Evolutionary conservation across 2,888 invertebrate genomes (phyloP), one percentile per base, ranked within the genome.

Genomic region (Endotricha flammealis): DNA sequence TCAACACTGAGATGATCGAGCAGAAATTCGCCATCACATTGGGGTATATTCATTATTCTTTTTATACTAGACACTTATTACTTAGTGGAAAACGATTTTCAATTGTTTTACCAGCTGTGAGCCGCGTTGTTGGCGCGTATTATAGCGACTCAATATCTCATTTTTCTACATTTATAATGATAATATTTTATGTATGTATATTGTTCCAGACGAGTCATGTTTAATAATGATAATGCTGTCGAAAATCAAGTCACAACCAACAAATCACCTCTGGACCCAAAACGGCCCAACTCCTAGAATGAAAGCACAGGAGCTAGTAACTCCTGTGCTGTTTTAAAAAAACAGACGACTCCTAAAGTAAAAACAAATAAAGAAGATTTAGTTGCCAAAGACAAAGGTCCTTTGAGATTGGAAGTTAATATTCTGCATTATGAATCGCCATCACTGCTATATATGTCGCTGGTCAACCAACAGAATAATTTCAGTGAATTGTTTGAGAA

Each of bases 371-470:
- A 65, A 1, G 48, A 62, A 1, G 65, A 76, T 29, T 57, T 82
- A 23, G 59, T 71, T 6, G 83, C 77, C 0, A 85, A 78, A 61
- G 78, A 83, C 42, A 82, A 85, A 36, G 87, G 87, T 0, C 88
- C 88, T 0, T 72, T 87, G 14, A 78, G 80, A 41, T 39, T 89
- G 7, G 78, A 81, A 47, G 87, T 89, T 0, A 74, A 80, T 41
- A 50, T 91, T 1, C 52, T 88, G 0, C 71, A 87, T 22, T 81
- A 87, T 12, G 69, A 78, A 6, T 86, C 88, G 3, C 92, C 92
- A 0, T 88, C 89, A 7, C 76, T 88, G 17, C 86, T 93, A 41
- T 92, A 91, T 49, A 73, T 93, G 0, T 82, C 89, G 0, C 63
- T 91, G 8, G 48, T 71, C 0, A 73, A 80, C n/a, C 87, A 80